Conservation (phyloP, 2,888 invertebrate species). For the Drosophila mimica region DNA sequence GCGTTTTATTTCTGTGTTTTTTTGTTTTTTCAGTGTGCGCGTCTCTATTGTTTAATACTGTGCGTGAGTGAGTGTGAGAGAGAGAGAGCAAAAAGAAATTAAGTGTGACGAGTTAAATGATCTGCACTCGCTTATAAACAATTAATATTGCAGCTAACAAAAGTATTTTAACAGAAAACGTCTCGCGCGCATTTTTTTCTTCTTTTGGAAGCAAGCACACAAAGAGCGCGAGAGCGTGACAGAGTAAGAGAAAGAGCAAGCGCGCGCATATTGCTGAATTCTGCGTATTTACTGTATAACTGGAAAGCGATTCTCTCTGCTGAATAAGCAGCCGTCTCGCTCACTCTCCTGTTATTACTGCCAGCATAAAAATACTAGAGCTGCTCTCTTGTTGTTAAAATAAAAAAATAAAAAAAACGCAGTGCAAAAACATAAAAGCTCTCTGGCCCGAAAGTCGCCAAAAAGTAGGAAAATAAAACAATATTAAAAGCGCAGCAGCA, state of each 20-base stretch:
- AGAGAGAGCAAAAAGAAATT: slow-evolving; percentile 2
- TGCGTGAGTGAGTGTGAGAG: slow-evolving; percentile 17
- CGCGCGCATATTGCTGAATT: slow-evolving; percentile 47
- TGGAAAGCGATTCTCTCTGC: slow-evolving; percentile 32
- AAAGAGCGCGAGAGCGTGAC: slow-evolving; percentile 27
- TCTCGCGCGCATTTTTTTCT: slow-evolving; percentile 71
- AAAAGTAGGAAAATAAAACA: slow-evolving; percentile 21
- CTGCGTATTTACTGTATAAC: slow-evolving; percentile 33
- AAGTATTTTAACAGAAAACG: slow-evolving; percentile 56
- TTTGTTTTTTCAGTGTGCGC: slow-evolving; percentile 25
- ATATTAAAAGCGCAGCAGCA: slow-evolving; percentile 13
- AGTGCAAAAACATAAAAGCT: slow-evolving; percentile 52
- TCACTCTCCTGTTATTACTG: neutral
- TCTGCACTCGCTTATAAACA: slow-evolving; percentile 34
- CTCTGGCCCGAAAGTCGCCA: slow-evolving; percentile 11
- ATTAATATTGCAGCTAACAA: slow-evolving; percentile 40
- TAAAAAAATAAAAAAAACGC: slow-evolving; percentile 23
- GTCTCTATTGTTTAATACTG: slow-evolving; percentile 22
- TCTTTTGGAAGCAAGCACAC: slow-evolving; percentile 56
- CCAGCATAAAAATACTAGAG: slow-evolving; percentile 45
- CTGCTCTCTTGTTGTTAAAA: slow-evolving; percentile 16
- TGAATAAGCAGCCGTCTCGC: slow-evolving; percentile 38
- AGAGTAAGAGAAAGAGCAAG: slow-evolving; percentile 7
- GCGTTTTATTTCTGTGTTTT: slow-evolving; percentile 25
- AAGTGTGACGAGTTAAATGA: slow-evolving; percentile 28